Evolutionary conservation across 2,113 vertebrate genomes (phyloP), one percentile per base, ranked within the genome.

Genomic region (Phainopepla nitens): DNA sequence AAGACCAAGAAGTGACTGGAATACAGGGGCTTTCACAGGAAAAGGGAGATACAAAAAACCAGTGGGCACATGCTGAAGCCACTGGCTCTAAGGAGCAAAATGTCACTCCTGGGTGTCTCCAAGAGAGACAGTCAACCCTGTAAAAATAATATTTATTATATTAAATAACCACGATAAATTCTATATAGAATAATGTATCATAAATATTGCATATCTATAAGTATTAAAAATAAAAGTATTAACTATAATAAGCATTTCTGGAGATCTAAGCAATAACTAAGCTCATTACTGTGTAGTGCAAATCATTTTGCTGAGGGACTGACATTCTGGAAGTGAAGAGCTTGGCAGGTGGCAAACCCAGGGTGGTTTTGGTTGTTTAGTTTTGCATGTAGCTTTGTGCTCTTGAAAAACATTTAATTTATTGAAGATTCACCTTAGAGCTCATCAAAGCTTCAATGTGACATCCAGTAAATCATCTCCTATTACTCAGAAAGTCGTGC

Each of bases 381-480:
- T 29, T 87, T 29, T 58, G n/a, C 36, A 3, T 4, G 50, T 7
- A 66, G 57, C 49, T 49, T 54, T 6, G 56, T 61, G 75, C 73
- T 91, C 85, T 23, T 70, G 73, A 84, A 71, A 89, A 92, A 66
- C 39, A 79, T 80, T 95, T 87, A 61, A 87, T 96, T 84, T 90
- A 71, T 82, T 88, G 90, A 94, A 94, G 78, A 83, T 94, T 53
- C 39, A 87, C 85, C 91, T 96, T 71, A 18, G n/a, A 69, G 87
- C 79, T 90, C 91, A 94, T 75, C 69, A 62, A 66, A 36, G 51
- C 86, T 62, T 25, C 73, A 95, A 87, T 65, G 70, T 28, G 78
- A 71, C 90, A 89, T 61, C 92, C 93, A 94, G 53, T 1, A 96
- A 96, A 86, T 84, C 94, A 81, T 84, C 93, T 86, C 54, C 82